A percentile compares a stretch with the other conserved stretches of the same genome.
Evolutionary conservation across 2,888 invertebrate genomes (phyloP).

Genomic region (Junonia oenone): DNA sequence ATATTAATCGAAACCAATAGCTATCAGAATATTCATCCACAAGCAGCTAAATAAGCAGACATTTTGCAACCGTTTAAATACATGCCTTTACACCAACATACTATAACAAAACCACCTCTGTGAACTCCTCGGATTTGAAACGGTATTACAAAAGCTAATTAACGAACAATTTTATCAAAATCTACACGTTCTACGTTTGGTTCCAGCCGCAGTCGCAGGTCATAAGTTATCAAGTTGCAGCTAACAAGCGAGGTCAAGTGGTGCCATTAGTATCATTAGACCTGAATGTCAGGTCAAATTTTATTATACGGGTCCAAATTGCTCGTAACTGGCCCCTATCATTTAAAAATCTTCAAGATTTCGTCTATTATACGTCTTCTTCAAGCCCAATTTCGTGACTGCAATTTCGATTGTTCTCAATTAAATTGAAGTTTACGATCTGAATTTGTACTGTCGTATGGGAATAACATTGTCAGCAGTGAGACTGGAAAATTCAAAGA

Average conservation of each 20-base stretch:
- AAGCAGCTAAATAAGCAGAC: not conserved
- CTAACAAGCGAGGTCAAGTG: slow-evolving; percentile 43
- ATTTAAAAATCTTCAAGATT: slow-evolving; percentile 44
- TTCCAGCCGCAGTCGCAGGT: slow-evolving; percentile 3
- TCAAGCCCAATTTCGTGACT: slow-evolving; percentile 24
- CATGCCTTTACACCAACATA: too few relatives aligned
- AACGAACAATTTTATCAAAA: slow-evolving; percentile 19
- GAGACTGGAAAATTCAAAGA: too few relatives aligned
- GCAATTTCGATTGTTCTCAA: not conserved
- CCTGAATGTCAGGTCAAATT: slow-evolving; percentile 42
- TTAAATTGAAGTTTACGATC: not conserved
- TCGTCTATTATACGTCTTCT: slow-evolving; percentile 28
- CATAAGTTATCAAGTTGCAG: slow-evolving; percentile 17
- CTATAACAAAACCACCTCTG: not conserved
- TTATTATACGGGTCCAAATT: slow-evolving; percentile 56
- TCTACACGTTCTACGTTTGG: slow-evolving; percentile 8
- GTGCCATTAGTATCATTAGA: slow-evolving; percentile 41
- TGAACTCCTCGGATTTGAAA: not conserved
- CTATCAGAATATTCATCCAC: too few relatives aligned
- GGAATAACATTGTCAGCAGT: too few relatives aligned
- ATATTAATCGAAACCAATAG: too few relatives aligned
- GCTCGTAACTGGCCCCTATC: slow-evolving; percentile 60
- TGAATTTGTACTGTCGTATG: not conserved
- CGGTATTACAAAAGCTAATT: slow-evolving; percentile 5
- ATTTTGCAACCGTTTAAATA: not conserved